Conservation (phyloP, 2,888 invertebrate species). For the Melangyna quadrimaculata region DNA sequence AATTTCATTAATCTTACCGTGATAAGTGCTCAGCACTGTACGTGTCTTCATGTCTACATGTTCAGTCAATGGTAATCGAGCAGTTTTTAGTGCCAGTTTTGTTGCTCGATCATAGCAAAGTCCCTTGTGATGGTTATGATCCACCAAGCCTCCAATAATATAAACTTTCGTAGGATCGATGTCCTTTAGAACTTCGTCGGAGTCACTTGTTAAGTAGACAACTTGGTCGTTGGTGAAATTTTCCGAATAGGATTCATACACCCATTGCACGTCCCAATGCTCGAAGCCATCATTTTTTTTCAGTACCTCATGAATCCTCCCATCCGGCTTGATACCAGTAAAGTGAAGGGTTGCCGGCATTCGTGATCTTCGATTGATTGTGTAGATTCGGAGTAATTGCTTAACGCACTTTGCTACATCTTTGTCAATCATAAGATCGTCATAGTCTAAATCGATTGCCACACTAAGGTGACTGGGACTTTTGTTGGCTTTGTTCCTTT, state of each 20-base stretch:
- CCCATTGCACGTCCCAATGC: constrained; percentile 94
- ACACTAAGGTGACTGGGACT: constrained; percentile 84
- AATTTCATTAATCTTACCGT: constrained; percentile 84
- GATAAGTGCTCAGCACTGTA: constrained; percentile 97
- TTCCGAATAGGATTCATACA: constrained; percentile 85
- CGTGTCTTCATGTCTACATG: constrained; percentile 95
- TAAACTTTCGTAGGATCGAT: constrained; percentile 91
- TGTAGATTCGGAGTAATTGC: constrained; percentile 94
- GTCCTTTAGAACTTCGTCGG: constrained; percentile 89
- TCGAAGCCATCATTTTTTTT: constrained; percentile 92
- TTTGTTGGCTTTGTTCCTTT: constrained; percentile 86
- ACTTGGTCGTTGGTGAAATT: constrained; percentile 89
- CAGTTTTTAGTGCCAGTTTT: constrained; percentile 90
- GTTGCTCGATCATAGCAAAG: constrained; percentile 91
- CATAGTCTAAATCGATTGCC: constrained; percentile 95
- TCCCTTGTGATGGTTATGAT: constrained; percentile 98
- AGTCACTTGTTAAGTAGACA: constrained; percentile 96
- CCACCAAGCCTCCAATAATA: constrained; percentile 98
- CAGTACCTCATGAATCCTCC: constrained; percentile 88
- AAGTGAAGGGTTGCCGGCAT: constrained; percentile 92
- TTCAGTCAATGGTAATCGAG: constrained; percentile 92
- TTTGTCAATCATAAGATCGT: constrained; percentile 93
- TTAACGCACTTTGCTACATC: constrained; percentile 94
- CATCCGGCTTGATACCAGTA: constrained; percentile 87
- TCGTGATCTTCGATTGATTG: constrained; percentile 90